phyloP scores from a whole-genome alignment of 2,797 vertebrate species.

The Furcifer pardalis region DNA sequence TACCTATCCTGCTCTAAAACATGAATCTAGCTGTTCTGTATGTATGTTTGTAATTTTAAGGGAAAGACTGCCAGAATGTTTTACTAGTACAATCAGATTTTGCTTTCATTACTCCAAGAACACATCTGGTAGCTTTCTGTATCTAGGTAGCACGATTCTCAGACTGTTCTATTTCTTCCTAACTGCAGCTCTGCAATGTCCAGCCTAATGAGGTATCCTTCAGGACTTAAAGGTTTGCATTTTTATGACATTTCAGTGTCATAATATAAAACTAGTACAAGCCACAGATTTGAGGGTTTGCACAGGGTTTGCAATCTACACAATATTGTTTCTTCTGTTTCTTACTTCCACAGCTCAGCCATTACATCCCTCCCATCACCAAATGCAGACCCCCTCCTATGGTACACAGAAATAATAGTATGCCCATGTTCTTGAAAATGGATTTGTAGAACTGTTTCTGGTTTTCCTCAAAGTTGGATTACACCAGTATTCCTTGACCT shows the following conservation, averaged over 20 bases:
- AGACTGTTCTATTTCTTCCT: too few relatives aligned
- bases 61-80: neutral
- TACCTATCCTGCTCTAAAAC: neutral
- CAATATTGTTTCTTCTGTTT: too few relatives aligned
- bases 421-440: neutral
- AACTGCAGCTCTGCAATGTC: too few relatives aligned
- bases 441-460: neutral
- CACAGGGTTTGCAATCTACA: too few relatives aligned
- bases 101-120: neutral
- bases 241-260: too few relatives aligned
- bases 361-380: neutral
- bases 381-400: neutral
- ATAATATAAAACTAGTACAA: too few relatives aligned
- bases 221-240: too few relatives aligned
- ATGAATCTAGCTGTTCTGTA: neutral
- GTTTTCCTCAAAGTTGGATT: neutral
- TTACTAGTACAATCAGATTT: neutral
- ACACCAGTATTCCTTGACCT: neutral
- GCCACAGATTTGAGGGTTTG: too few relatives aligned
- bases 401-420: neutral
- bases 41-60: neutral
- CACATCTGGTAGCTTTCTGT: too few relatives aligned
- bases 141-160: too few relatives aligned
- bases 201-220: too few relatives aligned
- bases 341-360: neutral